phyloP scores from a whole-genome alignment of 2,888 invertebrate genomes.

The Alcis repandata region DNA sequence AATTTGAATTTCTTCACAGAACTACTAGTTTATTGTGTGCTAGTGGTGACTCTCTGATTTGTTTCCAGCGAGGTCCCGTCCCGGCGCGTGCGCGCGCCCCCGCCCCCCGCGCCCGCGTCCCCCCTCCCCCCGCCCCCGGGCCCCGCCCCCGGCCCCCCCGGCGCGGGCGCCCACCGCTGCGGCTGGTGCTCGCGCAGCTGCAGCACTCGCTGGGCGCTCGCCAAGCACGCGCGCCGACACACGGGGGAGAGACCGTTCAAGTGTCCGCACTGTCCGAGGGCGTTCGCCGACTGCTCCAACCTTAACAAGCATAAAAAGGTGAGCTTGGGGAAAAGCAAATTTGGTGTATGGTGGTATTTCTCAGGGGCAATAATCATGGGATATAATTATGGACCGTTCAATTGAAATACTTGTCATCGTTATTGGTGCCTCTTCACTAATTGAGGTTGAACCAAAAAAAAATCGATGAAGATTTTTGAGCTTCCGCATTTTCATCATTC shows the following conservation, averaged over 20 bases:
- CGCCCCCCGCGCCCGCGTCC: slow-evolving; percentile 50
- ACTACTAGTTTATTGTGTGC: no score
- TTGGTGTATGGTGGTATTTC: no score
- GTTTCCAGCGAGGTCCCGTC: background rate
- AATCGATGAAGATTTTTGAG: background rate
- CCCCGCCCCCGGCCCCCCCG: slow-evolving; percentile 51
- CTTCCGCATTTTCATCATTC: no score
- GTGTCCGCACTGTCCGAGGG: slow-evolving; percentile 90
- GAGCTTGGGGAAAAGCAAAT: slow-evolving; percentile 23
- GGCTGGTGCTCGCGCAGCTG: slow-evolving; percentile 86
- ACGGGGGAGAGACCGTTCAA: slow-evolving; percentile 89
- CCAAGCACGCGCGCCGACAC: slow-evolving; percentile 88
- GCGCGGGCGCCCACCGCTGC: slow-evolving; percentile 87
- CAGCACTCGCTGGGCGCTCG: slow-evolving; percentile 88
- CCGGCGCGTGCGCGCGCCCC: slow-evolving; percentile 55
- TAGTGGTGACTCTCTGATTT: no score
- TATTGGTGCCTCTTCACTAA: no score
- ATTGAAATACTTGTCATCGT: no score
- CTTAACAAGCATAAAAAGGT: slow-evolving; percentile 89
- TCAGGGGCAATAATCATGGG: no score
- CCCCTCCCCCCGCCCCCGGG: background rate
- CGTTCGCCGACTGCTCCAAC: slow-evolving; percentile 92
- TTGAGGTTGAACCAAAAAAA: background rate
- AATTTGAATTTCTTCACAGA: no score
- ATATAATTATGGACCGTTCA: no score